Evolutionary conservation across 2,888 invertebrate genomes (phyloP), one percentile per base, ranked within the genome.

Genomic region (Protodeltote pygarga): DNA sequence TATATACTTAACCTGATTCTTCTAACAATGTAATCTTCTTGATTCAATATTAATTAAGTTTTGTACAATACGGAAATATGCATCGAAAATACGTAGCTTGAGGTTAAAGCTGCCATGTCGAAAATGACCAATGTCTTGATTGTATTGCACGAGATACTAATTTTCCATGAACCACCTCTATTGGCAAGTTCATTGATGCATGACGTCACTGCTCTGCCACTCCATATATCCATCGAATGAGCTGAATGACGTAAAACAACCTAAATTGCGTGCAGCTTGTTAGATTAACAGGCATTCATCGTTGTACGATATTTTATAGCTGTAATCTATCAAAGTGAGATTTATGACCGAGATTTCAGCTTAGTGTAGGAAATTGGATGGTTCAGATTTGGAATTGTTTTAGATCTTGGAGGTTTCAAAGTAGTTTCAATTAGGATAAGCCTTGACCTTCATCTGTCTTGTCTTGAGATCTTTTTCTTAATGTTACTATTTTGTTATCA

Each of bases 281-380:
- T 57, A 46, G 39, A 40, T 62, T 62, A 62, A 50, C 46, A 45
- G 13, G 27, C 35, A 57, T 54, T 54, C 49, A 42, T 39, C 39
- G 32, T 35, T 19, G 31, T 62, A 25, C 35, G 49, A 62, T 42
- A 62, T 62, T 50, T 55, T 60, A 62, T 60, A 52, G 45, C 41
- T 39, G 46, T 61, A 49, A 57, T 62, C 40, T 50, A 60, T 63
- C 42, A 63, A 63, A 58, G 16, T 5, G 51, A 47, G 64, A 63
- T 63, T 63, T 61, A 60, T 50, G 41, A 1, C 20, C 16, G 6
- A 23, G 55, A 41, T 62, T 62, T 40, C 15, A 33, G 41, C 21
- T 28, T 41, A 27, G 27, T 39, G 25, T 11, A 13, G 45, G 40
- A 60, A 34, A 57, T 60, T 40, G 16, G 37, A 50, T 23, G 34